Evolutionary conservation across 2,797 vertebrate genomes (phyloP).

Genomic region (Rhynchotus rufescens): DNA sequence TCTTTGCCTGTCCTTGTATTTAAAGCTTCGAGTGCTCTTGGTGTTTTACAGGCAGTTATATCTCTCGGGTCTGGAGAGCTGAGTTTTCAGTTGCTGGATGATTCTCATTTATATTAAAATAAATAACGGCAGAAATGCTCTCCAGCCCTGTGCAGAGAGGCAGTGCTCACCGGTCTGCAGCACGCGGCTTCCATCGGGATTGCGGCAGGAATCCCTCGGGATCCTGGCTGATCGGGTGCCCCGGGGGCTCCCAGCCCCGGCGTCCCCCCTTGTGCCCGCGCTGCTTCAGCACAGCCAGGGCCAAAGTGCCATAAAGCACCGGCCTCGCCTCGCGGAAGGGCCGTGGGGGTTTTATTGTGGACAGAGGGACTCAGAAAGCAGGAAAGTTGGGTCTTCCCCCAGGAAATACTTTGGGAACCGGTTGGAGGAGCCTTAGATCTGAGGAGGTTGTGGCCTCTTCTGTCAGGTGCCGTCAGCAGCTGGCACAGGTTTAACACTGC

Average conservation of each 20-base stretch:
- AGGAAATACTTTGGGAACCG: not conserved
- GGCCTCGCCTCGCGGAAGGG: not conserved
- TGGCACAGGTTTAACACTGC: too few species aligned
- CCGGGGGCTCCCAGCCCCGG: not conserved
- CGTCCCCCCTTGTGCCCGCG: too few species aligned
- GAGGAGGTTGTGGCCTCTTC: not conserved
- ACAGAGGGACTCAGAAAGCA: not conserved
- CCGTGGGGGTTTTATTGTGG: not conserved
- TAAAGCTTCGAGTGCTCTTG: not conserved
- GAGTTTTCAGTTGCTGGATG: not conserved
- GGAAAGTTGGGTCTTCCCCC: not conserved
- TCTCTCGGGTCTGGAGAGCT: not conserved
- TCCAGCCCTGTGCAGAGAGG: not conserved
- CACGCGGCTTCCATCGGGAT: not conserved
- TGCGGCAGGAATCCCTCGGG: not conserved
- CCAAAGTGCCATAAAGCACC: too few species aligned
- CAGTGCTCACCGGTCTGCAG: not conserved
- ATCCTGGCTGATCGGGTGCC: slow-evolving; percentile 23
- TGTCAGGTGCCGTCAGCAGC: not conserved
- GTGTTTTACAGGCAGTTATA: not conserved
- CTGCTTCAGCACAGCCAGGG: too few species aligned
- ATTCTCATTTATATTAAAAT: not conserved
- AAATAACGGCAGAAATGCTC: not conserved
- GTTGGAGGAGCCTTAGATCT: not conserved
- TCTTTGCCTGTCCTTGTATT: not conserved